Evolutionary conservation across 2,888 invertebrate genomes (phyloP).

Genomic region (Drosophila lutescens): DNA sequence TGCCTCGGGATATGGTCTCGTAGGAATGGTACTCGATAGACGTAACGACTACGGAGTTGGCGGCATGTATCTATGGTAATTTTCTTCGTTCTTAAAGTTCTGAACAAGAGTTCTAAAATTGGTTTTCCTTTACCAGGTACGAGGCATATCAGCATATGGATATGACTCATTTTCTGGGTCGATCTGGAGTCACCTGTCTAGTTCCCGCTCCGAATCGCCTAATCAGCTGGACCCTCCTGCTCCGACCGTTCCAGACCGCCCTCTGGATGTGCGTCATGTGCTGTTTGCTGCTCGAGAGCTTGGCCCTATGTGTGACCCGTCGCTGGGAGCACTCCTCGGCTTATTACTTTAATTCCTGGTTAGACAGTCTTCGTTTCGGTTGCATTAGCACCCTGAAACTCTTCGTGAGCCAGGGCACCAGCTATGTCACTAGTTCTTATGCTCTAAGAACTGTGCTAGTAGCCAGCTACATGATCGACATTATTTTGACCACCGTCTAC

Average conservation of each 20-base stretch:
- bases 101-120: background rate
- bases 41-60: constrained; percentile 85
- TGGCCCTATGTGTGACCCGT: constrained; percentile 77
- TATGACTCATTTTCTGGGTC: constrained; percentile 86
- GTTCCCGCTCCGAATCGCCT: constrained; percentile 88
- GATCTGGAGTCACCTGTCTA: constrained; percentile 88
- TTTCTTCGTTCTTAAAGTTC: background rate
- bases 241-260: constrained; percentile 86
- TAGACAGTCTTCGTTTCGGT: constrained; percentile 67
- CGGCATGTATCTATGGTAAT: constrained; percentile 67
- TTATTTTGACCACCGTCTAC: constrained; percentile 87
- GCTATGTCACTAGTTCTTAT: constrained; percentile 63
- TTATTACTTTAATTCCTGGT: constrained; percentile 36
- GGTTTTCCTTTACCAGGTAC: constrained; percentile 35
- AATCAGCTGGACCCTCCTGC: constrained; percentile 87
- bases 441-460: constrained; percentile 73
- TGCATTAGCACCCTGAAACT: constrained; percentile 72
- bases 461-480: constrained; percentile 84
- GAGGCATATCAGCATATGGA: constrained; percentile 86
- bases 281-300: constrained; percentile 85
- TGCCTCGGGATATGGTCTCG: constrained; percentile 87
- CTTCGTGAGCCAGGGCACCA: constrained; percentile 76
- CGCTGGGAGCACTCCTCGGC: constrained; percentile 49
- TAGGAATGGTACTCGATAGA: constrained; percentile 87
- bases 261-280: constrained; percentile 87